Conservation (phyloP, 2,797 vertebrate genomes). For the Orientallactaga sibirica region DNA sequence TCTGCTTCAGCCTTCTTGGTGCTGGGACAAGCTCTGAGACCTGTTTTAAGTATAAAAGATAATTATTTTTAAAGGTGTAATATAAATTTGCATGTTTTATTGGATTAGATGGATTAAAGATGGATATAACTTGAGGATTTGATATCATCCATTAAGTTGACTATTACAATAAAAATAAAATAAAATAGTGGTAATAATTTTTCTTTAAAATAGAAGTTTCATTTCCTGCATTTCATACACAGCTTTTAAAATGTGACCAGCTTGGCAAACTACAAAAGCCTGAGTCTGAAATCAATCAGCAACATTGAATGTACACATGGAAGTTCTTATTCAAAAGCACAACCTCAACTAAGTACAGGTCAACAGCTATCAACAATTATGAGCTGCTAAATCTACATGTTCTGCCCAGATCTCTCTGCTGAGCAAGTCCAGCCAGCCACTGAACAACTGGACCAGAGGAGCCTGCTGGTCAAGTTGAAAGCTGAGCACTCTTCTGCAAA, state of each 20-base stretch:
- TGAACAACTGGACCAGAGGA: not conserved
- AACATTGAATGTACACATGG: conserved; percentile 33
- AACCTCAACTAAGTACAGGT: conserved; percentile 37
- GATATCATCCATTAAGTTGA: conserved; percentile 13
- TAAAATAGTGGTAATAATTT: conserved; percentile 15
- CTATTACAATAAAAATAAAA: not conserved
- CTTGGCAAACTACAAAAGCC: conserved; percentile 43
- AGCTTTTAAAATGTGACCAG: conserved; percentile 58
- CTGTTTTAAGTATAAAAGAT: not conserved
- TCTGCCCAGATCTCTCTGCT: not conserved
- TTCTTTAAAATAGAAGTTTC: conserved; percentile 12
- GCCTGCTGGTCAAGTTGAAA: not conserved
- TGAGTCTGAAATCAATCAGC: conserved; percentile 60
- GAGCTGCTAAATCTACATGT: conserved; percentile 26
- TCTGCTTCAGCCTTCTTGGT: not conserved
- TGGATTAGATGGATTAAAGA: not conserved
- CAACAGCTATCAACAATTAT: conserved; percentile 6
- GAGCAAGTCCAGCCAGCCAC: not conserved
- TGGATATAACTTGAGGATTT: not conserved
- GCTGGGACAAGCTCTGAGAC: not conserved
- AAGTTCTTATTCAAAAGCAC: conserved; percentile 56
- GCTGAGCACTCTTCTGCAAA: not conserved
- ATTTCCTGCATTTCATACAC: conserved; percentile 62
- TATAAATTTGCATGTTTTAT: conserved; percentile 28
- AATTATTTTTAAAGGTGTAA: not conserved